Conservation (phyloP, 2,797 vertebrate species). For the Neosilurus mollespiculum region DNA sequence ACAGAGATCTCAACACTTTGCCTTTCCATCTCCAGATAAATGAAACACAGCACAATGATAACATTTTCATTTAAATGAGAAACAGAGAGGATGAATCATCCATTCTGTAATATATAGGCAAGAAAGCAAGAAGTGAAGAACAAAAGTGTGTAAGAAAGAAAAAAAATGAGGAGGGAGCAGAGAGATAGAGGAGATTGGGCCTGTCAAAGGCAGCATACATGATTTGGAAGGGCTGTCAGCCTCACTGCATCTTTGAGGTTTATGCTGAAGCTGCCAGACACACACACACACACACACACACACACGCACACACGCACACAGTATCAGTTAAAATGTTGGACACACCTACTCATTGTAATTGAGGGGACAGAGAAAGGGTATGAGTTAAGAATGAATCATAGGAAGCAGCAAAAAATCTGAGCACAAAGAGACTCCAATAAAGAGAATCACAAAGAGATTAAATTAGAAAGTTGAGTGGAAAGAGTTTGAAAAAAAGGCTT, state of each 20-base stretch:
- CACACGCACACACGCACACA: conserved; percentile 11
- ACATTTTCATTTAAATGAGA: conserved; percentile 57
- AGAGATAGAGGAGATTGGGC: conserved; percentile 50
- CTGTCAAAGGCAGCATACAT: conserved; percentile 53
- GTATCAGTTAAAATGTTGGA: background rate
- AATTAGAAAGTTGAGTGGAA: conserved; percentile 31
- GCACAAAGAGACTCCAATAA: conserved; percentile 34
- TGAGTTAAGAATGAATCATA: conserved; percentile 35
- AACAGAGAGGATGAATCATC: conserved; percentile 45
- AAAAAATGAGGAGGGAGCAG: conserved; percentile 11
- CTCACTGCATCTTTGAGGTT: conserved; percentile 54
- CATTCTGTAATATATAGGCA: conserved; percentile 24
- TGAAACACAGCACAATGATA: conserved; percentile 55
- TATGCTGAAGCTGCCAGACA: conserved; percentile 43
- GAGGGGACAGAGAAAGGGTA: conserved; percentile 25
- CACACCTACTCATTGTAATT: background rate
- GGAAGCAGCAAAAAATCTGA: conserved; percentile 15
- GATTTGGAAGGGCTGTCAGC: conserved; percentile 59
- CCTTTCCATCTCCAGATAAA: conserved; percentile 49
- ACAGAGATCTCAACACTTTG: background rate
- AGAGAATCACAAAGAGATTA: conserved; percentile 41
- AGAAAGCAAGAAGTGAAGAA: background rate
- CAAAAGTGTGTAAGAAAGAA: conserved; percentile 14
- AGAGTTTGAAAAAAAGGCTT: conserved; percentile 29
- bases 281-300: conserved; percentile 4